phyloP scores from a whole-genome alignment of 2,888 invertebrate genomes.

The Microctonus hyperodae region DNA sequence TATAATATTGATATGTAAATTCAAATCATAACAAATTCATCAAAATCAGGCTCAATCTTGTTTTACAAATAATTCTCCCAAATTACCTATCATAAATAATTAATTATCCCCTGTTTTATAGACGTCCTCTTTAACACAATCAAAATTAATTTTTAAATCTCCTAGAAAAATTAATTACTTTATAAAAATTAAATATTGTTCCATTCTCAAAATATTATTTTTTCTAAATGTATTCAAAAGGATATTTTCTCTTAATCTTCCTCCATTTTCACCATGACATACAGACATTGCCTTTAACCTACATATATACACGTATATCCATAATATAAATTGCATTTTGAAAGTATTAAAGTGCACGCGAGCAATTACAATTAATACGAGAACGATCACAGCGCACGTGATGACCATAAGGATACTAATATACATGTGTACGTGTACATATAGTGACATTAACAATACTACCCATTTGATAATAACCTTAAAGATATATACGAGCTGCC shows the following conservation, averaged over 20 bases:
- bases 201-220: too few species aligned
- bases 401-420: slow-evolving; percentile 9
- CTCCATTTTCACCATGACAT: too few species aligned
- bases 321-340: not conserved
- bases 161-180: too few species aligned
- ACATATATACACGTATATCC: not conserved
- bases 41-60: not conserved
- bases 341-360: not conserved
- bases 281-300: too few species aligned
- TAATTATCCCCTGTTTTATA: too few species aligned
- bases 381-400: slow-evolving; percentile 3
- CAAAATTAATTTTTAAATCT: too few species aligned
- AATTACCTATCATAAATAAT: too few species aligned
- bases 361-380: not conserved
- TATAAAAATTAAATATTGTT: too few species aligned
- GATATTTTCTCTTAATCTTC: too few species aligned
- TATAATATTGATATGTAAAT: not conserved
- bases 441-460: slow-evolving; percentile 12
- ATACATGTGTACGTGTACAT: not conserved
- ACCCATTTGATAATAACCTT: slow-evolving; percentile 39
- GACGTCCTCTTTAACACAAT: too few species aligned
- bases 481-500: slow-evolving; percentile 37
- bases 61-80: too few species aligned
- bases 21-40: not conserved
- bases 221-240: too few species aligned